Conservation (phyloP, 2,797 vertebrate species). For the Austrolebias charrua region DNA sequence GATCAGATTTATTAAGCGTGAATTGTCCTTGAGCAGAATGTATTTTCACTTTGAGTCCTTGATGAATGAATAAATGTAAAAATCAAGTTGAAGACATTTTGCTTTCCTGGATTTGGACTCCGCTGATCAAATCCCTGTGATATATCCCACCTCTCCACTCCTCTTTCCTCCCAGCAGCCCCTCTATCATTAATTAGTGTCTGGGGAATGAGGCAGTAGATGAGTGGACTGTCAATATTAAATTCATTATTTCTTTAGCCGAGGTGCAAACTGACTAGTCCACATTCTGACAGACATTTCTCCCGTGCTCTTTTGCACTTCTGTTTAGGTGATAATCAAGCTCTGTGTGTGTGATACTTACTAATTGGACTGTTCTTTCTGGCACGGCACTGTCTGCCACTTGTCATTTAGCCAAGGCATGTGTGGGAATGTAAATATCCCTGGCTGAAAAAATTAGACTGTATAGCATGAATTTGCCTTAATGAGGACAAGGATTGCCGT, state of each 20-base stretch:
- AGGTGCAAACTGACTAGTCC: conserved; percentile 75
- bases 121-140: conserved; percentile 67
- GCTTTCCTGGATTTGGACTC: conserved; percentile 67
- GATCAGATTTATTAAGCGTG: conserved; percentile 2
- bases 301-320: conserved; percentile 72
- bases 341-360: conserved; percentile 71
- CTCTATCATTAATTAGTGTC: conserved; percentile 83
- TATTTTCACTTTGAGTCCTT: conserved; percentile 59
- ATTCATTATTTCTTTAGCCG: conserved; percentile 81
- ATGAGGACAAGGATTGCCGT: conserved; percentile 65
- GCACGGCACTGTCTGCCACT: conserved; percentile 56
- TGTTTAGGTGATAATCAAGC: conserved; percentile 76
- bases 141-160: conserved; percentile 60
- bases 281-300: conserved; percentile 73
- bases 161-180: conserved; percentile 50
- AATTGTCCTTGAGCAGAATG: conserved; percentile 13
- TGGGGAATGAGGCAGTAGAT: conserved; percentile 77
- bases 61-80: conserved; percentile 63
- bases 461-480: conserved; percentile 66
- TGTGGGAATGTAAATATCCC: conserved; percentile 71
- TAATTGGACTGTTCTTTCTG: conserved; percentile 74
- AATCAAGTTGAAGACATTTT: conserved; percentile 58
- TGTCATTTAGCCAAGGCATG: conserved; percentile 69
- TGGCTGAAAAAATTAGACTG: conserved; percentile 54
- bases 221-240: conserved; percentile 80